phyloP scores from a whole-genome alignment of 2,797 vertebrate genomes.

The Nyctibius grandis region DNA sequence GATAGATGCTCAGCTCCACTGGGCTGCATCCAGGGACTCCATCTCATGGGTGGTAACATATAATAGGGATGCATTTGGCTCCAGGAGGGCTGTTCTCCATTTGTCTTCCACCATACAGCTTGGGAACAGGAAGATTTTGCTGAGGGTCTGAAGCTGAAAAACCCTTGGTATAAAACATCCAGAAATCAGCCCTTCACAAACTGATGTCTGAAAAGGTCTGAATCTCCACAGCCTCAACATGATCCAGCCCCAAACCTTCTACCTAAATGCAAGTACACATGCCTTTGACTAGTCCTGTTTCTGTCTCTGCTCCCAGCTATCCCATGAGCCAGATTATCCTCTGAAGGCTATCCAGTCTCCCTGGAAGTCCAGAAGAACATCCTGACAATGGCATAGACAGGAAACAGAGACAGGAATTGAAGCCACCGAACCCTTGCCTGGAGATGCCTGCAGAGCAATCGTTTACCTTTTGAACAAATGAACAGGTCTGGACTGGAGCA shows the following conservation, averaged over 20 bases:
- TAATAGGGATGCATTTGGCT: not conserved
- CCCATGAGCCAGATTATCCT: not conserved
- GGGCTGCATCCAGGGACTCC: not conserved
- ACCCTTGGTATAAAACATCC: not conserved
- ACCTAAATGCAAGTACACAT: not conserved
- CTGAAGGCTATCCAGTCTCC: not conserved
- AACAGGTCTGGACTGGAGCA: not conserved
- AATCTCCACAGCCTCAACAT: too few species aligned
- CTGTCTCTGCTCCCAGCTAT: not conserved
- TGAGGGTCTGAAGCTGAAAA: not conserved
- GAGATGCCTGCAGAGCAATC: not conserved
- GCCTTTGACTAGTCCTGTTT: not conserved
- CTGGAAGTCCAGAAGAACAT: not conserved
- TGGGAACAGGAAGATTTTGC: not conserved
- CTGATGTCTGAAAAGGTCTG: not conserved
- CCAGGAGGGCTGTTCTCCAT: not conserved
- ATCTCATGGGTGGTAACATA: accelerated
- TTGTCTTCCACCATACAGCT: not conserved
- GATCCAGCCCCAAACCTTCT: not conserved
- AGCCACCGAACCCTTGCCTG: not conserved
- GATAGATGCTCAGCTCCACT: not conserved
- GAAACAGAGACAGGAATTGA: not conserved
- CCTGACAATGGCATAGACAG: not conserved
- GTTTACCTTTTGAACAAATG: not conserved
- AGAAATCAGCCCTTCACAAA: not conserved